A percentile compares a stretch with the other conserved stretches of the same genome.
Evolutionary conservation across 2,113 vertebrate genomes (phyloP).

Genomic region (Tinamus guttatus): DNA sequence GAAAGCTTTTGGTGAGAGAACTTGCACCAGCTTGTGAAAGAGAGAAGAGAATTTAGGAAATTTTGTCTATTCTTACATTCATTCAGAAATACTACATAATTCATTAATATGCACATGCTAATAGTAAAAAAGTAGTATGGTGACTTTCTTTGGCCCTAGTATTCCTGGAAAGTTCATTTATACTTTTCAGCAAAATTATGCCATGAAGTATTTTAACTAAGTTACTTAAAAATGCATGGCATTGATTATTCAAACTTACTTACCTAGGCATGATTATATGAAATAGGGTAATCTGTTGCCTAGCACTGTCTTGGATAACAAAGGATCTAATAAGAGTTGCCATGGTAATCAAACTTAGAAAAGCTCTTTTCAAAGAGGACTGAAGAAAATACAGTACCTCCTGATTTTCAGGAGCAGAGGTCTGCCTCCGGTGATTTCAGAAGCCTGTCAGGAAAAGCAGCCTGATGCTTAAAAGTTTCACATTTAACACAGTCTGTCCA

Average conservation of each 20-base stretch:
- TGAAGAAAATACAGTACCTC: neutral
- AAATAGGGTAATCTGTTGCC: conserved; percentile 33
- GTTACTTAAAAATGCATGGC: neutral
- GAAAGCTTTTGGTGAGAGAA: neutral
- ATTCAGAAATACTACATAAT: neutral
- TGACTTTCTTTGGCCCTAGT: neutral
- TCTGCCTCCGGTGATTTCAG: neutral
- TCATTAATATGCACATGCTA: neutral
- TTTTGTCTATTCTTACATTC: neutral
- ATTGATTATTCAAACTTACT: conserved; percentile 46
- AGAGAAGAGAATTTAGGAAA: neutral
- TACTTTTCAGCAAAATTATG: neutral
- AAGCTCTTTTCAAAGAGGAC: conserved; percentile 1
- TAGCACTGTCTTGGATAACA: conserved; percentile 26
- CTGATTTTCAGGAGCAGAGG: neutral
- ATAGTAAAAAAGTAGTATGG: rapidly evolving
- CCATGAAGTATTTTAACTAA: neutral
- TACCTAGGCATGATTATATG: neutral
- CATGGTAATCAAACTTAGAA: conserved; percentile 41
- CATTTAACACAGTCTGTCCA: rapidly evolving
- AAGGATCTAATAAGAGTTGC: conserved; percentile 31
- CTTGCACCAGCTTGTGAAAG: neutral
- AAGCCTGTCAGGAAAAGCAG: neutral
- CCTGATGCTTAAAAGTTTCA: neutral
- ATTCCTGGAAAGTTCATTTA: neutral